phyloP scores from a whole-genome alignment of 2,888 invertebrate genomes.

The Choristoneura rosaceana region DNA sequence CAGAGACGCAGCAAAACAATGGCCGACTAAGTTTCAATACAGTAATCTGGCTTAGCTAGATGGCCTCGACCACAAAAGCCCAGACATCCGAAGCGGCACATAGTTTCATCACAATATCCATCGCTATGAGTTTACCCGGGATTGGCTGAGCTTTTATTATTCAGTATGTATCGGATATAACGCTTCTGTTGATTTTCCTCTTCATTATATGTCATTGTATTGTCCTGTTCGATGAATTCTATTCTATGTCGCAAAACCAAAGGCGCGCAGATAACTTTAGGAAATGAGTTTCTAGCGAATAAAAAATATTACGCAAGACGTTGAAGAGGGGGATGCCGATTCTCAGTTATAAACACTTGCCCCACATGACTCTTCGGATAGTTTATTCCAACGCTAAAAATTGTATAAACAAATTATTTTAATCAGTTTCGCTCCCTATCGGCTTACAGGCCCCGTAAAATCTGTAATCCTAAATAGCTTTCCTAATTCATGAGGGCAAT shows the following conservation, averaged over 20 bases:
- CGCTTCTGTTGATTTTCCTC: conserved; percentile 17
- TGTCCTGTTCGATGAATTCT: conserved; percentile 5
- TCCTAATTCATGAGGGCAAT: conserved; percentile 44
- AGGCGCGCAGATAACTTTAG: not conserved
- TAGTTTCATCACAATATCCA: conserved; percentile 21
- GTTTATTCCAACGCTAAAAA: not conserved
- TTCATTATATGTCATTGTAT: conserved; percentile 8
- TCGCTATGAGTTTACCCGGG: conserved; percentile 15
- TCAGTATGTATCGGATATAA: conserved; percentile 6
- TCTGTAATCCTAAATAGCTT: conserved; percentile 38
- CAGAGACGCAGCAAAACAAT: not conserved
- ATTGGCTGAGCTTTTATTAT: conserved; percentile 5
- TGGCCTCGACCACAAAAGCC: conserved; percentile 19
- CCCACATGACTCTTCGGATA: too few species aligned
- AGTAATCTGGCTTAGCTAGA: conserved; percentile 26
- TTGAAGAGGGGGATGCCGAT: too few species aligned
- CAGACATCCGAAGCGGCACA: conserved; percentile 19
- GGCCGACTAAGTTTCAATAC: conserved; percentile 14
- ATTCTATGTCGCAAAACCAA: not conserved
- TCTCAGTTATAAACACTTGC: too few species aligned
- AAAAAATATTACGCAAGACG: too few species aligned
- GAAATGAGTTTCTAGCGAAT: too few species aligned
- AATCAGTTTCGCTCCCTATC: conserved; percentile 1
- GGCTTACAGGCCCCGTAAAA: conserved; percentile 19
- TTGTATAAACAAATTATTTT: not conserved